Conservation (phyloP, 2,113 vertebrate species). For the Dolichallabes microphthalmus region DNA sequence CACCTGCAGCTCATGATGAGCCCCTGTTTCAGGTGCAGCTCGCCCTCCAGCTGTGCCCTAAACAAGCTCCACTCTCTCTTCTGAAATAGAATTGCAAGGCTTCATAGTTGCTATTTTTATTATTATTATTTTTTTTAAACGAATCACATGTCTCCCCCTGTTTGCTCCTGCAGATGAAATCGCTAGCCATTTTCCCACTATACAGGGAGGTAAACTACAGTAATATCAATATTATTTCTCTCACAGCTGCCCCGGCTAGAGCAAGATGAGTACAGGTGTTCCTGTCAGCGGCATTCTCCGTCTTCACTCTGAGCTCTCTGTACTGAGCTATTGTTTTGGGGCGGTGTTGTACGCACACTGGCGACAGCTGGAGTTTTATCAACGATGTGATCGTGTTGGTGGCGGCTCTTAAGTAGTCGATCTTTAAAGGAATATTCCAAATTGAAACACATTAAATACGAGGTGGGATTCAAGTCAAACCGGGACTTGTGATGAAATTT, state of each 20-base stretch:
- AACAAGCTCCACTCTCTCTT: conserved; percentile 23
- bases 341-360: not conserved
- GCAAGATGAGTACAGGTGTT: conserved; percentile 26
- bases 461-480: too few relatives aligned
- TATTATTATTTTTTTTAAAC: not conserved
- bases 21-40: conserved; percentile 29
- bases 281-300: not conserved
- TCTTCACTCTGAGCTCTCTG: not conserved
- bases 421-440: not conserved
- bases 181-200: conserved; percentile 10
- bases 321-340: not conserved
- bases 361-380: not conserved
- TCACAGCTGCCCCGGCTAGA: conserved; percentile 9
- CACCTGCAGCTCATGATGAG: conserved; percentile 29
- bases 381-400: not conserved
- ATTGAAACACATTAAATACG: not conserved
- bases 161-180: conserved; percentile 4
- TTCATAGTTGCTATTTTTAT: not conserved
- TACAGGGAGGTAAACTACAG: conserved; percentile 27
- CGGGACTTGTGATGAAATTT: too few relatives aligned
- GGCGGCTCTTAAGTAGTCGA: not conserved
- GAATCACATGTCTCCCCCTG: not conserved
- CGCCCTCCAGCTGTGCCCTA: conserved; percentile 5
- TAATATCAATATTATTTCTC: conserved; percentile 35
- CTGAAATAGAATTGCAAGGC: not conserved